Base-by-base conservation (phyloP, 2,797 vertebrate genomes). In the Carapus acus region DNA sequence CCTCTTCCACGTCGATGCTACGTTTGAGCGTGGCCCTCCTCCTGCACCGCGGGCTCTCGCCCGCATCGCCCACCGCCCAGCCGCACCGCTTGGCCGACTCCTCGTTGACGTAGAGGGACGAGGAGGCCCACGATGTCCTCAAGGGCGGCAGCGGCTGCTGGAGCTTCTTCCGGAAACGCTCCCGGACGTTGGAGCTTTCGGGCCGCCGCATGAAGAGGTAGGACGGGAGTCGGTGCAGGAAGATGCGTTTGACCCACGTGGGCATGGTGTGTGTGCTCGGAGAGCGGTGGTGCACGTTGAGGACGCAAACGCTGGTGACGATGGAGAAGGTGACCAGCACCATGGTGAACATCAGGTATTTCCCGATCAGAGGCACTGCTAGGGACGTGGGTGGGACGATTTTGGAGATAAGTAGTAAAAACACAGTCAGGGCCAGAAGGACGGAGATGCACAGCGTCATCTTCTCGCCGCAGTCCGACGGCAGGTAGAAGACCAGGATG, bases 311-410 rank as follows among this genome's bases (percentile, higher is more conserved):
- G 1, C 88, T 90, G 55, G 88, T 91, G 66, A 90, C 88, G 4
- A 91, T 91, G 57, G 89, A 90, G 73, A 90, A 89, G 55, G 89
- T 91, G 66, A 91, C 89, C 58, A 91, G 83, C 50, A 91, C 88
- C 89, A 91, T 91, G 46, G 87, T 49, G 66, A 91, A 90, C 88
- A 90, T 89, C 41, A 90, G 78, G 68, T 90, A 90, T 71, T 91
- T 90, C 54, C 88, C 87, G 22, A 91, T 90, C 43, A 91, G 87
- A 58, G 89, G 89, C 73, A 91, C 89, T 33, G 88, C 89, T 55
- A 90, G 76, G 18, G 89, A 90, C 0, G 89, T 91, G 12, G 89
- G 88, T 3, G 89, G 89, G 27, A 91, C 88, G 48, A 91, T 90
- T 74, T 91, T 90, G 63, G 89, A 90, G 57, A 91, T 91, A 14